phyloP scores from a whole-genome alignment of 2,797 vertebrate genomes.

The Delichon dasypus region DNA sequence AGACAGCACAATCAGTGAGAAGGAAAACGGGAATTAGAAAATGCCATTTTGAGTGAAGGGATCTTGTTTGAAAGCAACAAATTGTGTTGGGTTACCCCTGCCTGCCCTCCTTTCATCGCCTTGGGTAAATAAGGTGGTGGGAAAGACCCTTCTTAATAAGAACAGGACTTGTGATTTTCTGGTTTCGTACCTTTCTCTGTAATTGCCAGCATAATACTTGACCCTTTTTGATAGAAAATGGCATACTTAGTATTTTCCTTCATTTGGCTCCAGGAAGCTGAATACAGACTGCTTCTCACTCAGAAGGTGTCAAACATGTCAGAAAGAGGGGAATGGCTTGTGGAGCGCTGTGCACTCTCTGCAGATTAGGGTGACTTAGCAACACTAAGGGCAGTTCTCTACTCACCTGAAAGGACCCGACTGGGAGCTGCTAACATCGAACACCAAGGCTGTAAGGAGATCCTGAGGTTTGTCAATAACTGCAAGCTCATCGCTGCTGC shows the following conservation, averaged over 20 bases:
- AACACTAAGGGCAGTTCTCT: neutral
- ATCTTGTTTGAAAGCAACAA: neutral
- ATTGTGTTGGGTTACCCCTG: rapidly evolving
- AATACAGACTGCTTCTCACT: neutral
- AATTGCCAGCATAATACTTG: neutral
- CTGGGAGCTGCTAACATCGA: rapidly evolving
- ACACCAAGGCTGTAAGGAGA: neutral
- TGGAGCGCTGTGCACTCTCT: neutral
- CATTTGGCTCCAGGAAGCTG: neutral
- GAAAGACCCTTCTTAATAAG: neutral
- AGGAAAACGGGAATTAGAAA: neutral
- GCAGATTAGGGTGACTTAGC: neutral
- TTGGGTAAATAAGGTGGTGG: rapidly evolving
- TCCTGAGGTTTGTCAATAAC: neutral
- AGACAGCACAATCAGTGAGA: neutral
- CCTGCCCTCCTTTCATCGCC: neutral
- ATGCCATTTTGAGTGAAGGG: neutral
- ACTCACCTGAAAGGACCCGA: neutral
- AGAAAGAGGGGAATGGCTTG: neutral
- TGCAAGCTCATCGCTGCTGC: neutral
- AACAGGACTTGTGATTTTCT: neutral
- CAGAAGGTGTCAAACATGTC: neutral
- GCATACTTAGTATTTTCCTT: neutral
- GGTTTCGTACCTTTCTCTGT: neutral
- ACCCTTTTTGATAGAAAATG: neutral